Evolutionary conservation across 92 coral and sea anemone species (phyloP), one percentile per base, ranked within the genome.

Genomic region (Heliopora coerulea): DNA sequence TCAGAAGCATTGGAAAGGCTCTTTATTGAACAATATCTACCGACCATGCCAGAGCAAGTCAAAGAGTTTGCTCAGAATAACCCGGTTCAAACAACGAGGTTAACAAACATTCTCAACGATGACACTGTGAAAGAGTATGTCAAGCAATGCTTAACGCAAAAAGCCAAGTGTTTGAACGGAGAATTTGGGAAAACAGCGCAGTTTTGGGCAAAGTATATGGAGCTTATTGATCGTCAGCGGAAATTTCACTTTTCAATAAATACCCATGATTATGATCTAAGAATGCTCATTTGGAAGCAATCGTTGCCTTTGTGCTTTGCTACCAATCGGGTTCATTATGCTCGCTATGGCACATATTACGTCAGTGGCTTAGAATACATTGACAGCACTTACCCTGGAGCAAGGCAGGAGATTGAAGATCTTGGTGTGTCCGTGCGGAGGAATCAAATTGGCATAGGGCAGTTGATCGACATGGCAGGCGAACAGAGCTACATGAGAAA

Each of bases 361-460:
- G 25, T 64, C 52, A n/a, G 35, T 19, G 31, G n/a, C 23, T 26
- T 41, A 23, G 58, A 48, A 29, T 29, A 11, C 30, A 48, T 68
- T 25, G 60, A 68, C 10, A 49, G 60, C 42, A 68, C 74, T 3
- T 59, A 68, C 26, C 74, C 74, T 8, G 74, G 74, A 68, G 60
- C 74, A 48, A 68, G 26, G 30, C n/a, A 48, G 15, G 60, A 68
- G 44, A 68, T 68, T 13, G 74, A 68, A 68, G 44, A 29, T 29
- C 33, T 68, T 68, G 74, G 74, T 20, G 44, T 68, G 60, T 49
- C 74, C 5, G 56, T 65, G 2, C 31, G 56, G 3, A 17, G 30
- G 0, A 65, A 68, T 48, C 39, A 68, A 19, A 20, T 68, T 8
- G 74, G 74, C 5, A 68, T 68, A 8, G 74, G 74, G 24, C 74